Conservation (phyloP, 2,888 invertebrate genomes). For the Peribatodes rhomboidaria region DNA sequence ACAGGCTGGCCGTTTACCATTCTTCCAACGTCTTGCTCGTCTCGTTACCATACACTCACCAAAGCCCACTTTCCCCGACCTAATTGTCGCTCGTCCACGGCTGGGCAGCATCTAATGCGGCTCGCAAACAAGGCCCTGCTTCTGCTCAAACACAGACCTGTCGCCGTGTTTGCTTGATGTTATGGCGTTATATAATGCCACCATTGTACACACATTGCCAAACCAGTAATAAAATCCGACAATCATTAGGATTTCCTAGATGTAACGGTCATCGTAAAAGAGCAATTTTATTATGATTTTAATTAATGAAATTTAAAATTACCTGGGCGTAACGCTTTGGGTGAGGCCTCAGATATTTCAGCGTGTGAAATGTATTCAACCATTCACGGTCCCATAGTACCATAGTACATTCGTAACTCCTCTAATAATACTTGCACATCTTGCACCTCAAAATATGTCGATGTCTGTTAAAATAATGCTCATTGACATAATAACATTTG, state of each 20-base stretch:
- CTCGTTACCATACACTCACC: conserved; percentile 13
- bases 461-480: too few species aligned
- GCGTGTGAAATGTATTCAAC: not conserved
- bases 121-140: conserved; percentile 28
- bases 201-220: conserved; percentile 34
- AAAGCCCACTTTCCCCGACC: conserved; percentile 28
- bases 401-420: too few species aligned
- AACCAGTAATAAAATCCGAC: conserved; percentile 29
- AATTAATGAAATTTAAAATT: conserved; percentile 18
- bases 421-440: too few species aligned
- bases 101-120: conserved; percentile 22
- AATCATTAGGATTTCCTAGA: conserved; percentile 31
- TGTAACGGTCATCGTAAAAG: conserved; percentile 12
- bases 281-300: conserved; percentile 12
- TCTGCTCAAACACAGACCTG: conserved; percentile 23
- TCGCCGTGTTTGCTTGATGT: conserved; percentile 23
- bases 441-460: too few species aligned
- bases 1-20: not conserved
- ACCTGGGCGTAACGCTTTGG: conserved; percentile 9
- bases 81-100: conserved; percentile 17
- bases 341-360: not conserved
- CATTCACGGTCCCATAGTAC: not conserved
- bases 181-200: conserved; percentile 21
- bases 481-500: too few species aligned
- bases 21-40: not conserved